A percentile compares a stretch with the other conserved stretches of the same genome.
These are phyloP conservation scores for Microplitis deprimator DNA, from an alignment of 2,888 invertebrate species.

Conservation along the genomic window DNA sequence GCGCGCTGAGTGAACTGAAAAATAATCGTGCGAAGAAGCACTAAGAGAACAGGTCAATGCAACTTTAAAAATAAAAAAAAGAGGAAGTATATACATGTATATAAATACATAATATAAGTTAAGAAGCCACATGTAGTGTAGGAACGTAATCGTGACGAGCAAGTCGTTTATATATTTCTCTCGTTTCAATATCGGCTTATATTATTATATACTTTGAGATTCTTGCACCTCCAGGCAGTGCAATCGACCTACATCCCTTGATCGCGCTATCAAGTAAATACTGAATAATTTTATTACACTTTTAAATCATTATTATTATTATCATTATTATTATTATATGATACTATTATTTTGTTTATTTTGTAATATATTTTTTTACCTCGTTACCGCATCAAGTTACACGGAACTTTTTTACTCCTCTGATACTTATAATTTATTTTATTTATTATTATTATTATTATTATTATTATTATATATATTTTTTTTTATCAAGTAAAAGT, in stretches of 20 bases:
- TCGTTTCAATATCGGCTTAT: neutral
- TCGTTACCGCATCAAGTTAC: neutral
- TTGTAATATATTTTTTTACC: neutral
- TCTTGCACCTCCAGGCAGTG: neutral
- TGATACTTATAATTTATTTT: neutral
- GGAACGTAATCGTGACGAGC: neutral
- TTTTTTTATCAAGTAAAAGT: neutral
- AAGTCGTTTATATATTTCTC: neutral
- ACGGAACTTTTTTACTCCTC: neutral
- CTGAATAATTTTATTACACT: neutral
- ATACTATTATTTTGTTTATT: neutral
- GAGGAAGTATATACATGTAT: neutral
- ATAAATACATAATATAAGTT: conserved; percentile 1
- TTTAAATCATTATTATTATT: neutral
- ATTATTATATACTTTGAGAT: neutral
- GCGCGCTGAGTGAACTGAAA: neutral
- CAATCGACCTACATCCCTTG: conserved; percentile 5
- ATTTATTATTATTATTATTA: neutral
- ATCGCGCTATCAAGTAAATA: conserved; percentile 2
- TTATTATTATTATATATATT: neutral
- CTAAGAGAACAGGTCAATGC: conserved; percentile 35
- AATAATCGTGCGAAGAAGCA: conserved; percentile 35
- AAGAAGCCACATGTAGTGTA: conserved; percentile 27
- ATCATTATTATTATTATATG: neutral
- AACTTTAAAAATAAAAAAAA: conserved; percentile 31